A percentile compares a stretch with the other conserved stretches of the same genome.
phyloP scores from a whole-genome alignment of 92 coral and sea anemone species.

The Montipora capitata region DNA sequence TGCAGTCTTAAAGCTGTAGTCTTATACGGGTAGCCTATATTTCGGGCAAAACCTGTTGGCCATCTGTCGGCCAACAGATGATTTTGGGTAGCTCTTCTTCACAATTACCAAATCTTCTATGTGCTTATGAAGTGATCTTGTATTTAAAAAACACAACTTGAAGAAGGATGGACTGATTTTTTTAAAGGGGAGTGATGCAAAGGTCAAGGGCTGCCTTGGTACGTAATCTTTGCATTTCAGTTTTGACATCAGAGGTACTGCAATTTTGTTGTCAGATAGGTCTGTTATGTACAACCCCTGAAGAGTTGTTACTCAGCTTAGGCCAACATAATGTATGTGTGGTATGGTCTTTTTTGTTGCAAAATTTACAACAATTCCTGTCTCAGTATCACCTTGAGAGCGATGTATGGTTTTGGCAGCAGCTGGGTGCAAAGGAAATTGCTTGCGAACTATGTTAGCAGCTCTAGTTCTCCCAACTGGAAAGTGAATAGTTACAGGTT shows the following conservation, averaged over 20 bases:
- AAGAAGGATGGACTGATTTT: not conserved
- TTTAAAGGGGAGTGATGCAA: constrained; percentile 15
- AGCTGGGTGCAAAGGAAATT: not conserved
- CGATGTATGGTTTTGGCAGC: not conserved
- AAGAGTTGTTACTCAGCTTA: constrained; percentile 26
- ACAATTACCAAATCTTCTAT: constrained; percentile 12
- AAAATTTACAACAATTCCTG: constrained; percentile 22
- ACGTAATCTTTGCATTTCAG: constrained; percentile 12
- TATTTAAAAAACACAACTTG: constrained; percentile 38
- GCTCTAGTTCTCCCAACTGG: not conserved
- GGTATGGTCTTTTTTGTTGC: constrained; percentile 8
- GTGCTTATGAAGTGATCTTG: constrained; percentile 44
- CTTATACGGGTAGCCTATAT: not conserved
- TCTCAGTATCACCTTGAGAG: constrained; percentile 7
- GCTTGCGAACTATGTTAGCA: not conserved
- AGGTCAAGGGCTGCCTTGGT: constrained; percentile 14
- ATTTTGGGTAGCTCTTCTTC: too few species aligned
- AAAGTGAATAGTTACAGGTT: not conserved
- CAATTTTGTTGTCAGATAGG: constrained; percentile 26
- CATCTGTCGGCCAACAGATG: too few species aligned
- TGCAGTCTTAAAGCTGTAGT: constrained; percentile 10
- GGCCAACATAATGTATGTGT: constrained; percentile 35
- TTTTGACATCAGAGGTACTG: constrained; percentile 11
- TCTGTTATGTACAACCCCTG: constrained; percentile 14
- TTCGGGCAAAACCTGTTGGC: too few species aligned